A percentile compares a stretch with the other conserved stretches of the same genome.
Evolutionary conservation across 2,797 vertebrate species (phyloP).

Genomic region (Champsocephalus esox): DNA sequence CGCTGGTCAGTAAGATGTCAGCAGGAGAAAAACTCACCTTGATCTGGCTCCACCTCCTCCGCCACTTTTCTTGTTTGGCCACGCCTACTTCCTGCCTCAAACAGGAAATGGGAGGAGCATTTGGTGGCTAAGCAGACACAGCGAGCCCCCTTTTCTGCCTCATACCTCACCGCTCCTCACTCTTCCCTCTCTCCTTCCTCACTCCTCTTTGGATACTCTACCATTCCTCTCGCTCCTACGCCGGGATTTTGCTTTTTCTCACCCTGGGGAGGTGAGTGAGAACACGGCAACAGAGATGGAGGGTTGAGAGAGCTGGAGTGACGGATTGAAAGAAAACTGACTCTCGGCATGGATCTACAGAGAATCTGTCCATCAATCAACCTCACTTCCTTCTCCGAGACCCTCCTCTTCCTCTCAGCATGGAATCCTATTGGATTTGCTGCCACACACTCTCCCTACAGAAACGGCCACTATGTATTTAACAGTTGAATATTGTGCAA

Average conservation of each 20-base stretch:
- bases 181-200: constrained; percentile 69
- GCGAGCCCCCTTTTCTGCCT: constrained; percentile 68
- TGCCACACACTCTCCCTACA: constrained; percentile 73
- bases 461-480: constrained; percentile 81
- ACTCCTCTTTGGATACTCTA: constrained; percentile 59
- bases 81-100: constrained; percentile 59
- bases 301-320: constrained; percentile 52
- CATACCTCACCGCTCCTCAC: constrained; percentile 76
- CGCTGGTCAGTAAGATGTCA: constrained; percentile 44
- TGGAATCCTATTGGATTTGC: constrained; percentile 70
- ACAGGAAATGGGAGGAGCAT: constrained; percentile 68
- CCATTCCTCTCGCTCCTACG: constrained; percentile 51
- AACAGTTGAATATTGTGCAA: constrained; percentile 81
- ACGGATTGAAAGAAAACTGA: constrained; percentile 57
- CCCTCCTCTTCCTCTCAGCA: constrained; percentile 74
- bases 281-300: constrained; percentile 51
- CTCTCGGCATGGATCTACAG: constrained; percentile 54
- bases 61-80: constrained; percentile 59
- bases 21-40: constrained; percentile 60
- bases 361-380: constrained; percentile 64
- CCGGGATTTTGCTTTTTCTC: constrained; percentile 65
- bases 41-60: constrained; percentile 58
- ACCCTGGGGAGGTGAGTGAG: constrained; percentile 54
- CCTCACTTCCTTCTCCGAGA: constrained; percentile 66
- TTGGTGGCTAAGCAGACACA: constrained; percentile 71